Evolutionary conservation across 1,140 invertebrate genomes (phyloP).

Genomic region (Phenacoccus solenopsis): DNA sequence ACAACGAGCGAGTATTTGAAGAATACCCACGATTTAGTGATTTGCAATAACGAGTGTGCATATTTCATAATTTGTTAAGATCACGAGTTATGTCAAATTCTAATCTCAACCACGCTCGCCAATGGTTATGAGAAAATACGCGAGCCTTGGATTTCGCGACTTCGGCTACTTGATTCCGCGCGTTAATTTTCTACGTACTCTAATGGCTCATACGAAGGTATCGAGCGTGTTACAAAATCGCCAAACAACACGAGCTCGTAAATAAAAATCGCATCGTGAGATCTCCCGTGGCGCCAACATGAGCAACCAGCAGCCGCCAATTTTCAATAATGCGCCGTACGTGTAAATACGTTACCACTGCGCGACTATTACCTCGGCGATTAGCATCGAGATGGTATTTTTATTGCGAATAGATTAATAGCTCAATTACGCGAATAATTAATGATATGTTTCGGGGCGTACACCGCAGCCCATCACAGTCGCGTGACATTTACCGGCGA

Average conservation of each 20-base stretch:
- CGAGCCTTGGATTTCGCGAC: neutral
- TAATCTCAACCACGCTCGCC: too few relatives aligned
- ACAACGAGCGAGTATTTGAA: too few relatives aligned
- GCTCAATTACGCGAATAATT: slow-evolving; percentile 13
- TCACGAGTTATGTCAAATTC: too few relatives aligned
- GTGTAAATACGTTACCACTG: neutral
- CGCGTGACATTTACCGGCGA: slow-evolving; percentile 1
- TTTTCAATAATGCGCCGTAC: slow-evolving; percentile 12
- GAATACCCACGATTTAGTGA: neutral
- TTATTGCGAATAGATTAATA: slow-evolving; percentile 10
- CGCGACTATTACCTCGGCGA: neutral
- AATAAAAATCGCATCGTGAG: slow-evolving; percentile 13
- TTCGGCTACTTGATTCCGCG: neutral
- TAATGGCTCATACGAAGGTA: neutral
- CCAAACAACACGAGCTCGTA: slow-evolving; percentile 10
- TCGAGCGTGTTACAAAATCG: slow-evolving; percentile 6
- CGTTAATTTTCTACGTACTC: neutral
- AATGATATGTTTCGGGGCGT: neutral
- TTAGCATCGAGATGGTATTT: slow-evolving; percentile 7
- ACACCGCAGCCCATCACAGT: neutral
- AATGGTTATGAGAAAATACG: too few relatives aligned
- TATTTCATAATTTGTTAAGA: neutral
- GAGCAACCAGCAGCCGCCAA: neutral
- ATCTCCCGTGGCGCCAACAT: slow-evolving; percentile 11
- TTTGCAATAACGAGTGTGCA: neutral